Percentiles rank a stretch among this genome's conserved stretches.
phyloP scores from a whole-genome alignment of 2,888 invertebrate species.

The Hydropsyche betteni region DNA sequence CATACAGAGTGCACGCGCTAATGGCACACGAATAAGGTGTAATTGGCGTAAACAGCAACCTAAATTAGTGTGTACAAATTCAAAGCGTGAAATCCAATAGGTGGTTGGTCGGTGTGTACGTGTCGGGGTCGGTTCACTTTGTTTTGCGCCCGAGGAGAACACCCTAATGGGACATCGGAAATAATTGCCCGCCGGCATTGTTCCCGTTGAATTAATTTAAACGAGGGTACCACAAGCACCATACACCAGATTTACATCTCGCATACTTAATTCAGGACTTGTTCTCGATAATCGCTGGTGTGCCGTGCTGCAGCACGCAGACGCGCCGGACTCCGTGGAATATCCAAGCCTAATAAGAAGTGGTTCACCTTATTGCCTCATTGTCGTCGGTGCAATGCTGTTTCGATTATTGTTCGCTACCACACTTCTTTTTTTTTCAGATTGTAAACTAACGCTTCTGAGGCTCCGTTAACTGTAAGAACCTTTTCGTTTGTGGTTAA shows the following conservation, averaged over 20 bases:
- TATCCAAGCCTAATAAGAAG: constrained; percentile 12
- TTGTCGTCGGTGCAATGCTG: constrained; percentile 5
- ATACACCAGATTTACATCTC: constrained; percentile 45
- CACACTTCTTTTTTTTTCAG: no score
- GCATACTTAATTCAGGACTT: constrained; percentile 47
- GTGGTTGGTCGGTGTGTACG: constrained; percentile 1
- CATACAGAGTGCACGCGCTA: constrained; percentile 24
- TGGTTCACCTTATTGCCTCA: constrained; percentile 1
- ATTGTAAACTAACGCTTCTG: no score
- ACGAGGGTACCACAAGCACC: constrained; percentile 39
- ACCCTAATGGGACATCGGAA: constrained; percentile 47
- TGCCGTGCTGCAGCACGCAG: constrained; percentile 22
- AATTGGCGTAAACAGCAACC: constrained; percentile 33
- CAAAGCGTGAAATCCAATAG: constrained; percentile 31
- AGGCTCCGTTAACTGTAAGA: no score
- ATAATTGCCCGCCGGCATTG: constrained; percentile 48
- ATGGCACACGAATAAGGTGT: constrained; percentile 32
- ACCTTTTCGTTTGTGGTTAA: no score
- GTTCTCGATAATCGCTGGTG: constrained; percentile 38
- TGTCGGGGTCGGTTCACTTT: constrained; percentile 18
- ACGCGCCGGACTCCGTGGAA: background rate
- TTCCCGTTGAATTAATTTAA: constrained; percentile 46
- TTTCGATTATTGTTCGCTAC: background rate
- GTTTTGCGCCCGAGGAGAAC: constrained; percentile 24
- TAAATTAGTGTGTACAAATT: constrained; percentile 35